A percentile compares a stretch with the other conserved stretches of the same genome.
Evolutionary conservation across 2,113 vertebrate species (phyloP).

Genomic region (Pandion haliaetus): DNA sequence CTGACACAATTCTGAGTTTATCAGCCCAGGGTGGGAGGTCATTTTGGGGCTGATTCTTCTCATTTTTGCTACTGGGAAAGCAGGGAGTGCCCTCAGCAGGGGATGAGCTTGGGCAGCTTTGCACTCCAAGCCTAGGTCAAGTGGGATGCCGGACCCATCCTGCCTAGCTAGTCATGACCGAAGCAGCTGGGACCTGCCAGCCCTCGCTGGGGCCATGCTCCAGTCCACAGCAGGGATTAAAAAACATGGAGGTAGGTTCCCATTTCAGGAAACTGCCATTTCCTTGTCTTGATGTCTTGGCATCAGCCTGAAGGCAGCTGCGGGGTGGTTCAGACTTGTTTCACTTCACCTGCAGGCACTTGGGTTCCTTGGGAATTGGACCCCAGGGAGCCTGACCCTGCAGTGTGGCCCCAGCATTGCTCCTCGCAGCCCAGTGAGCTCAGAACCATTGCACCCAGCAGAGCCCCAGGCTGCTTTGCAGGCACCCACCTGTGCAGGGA

Average conservation of each 20-base stretch:
- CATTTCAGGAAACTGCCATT: background rate
- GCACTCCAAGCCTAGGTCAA: background rate
- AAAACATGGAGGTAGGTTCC: background rate
- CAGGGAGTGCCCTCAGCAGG: background rate
- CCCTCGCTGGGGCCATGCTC: background rate
- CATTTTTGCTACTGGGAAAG: background rate
- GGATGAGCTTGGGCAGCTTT: background rate
- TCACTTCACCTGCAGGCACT: rapidly evolving
- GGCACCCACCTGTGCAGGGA: background rate
- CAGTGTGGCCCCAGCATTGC: background rate
- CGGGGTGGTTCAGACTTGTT: background rate
- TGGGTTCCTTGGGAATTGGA: background rate
- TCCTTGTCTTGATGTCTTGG: background rate
- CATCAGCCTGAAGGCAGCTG: background rate
- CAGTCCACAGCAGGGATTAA: background rate
- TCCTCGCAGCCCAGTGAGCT: background rate
- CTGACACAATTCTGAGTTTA: background rate
- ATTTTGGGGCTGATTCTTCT: background rate
- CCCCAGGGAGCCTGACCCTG: rapidly evolving
- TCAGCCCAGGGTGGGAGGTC: background rate
- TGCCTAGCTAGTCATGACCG: background rate
- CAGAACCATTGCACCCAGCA: background rate
- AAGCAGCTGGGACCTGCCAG: background rate
- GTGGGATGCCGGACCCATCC: rapidly evolving
- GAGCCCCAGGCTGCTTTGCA: background rate